Evolutionary conservation across 2,888 invertebrate species (phyloP).

Genomic region (Tigriopus californicus): DNA sequence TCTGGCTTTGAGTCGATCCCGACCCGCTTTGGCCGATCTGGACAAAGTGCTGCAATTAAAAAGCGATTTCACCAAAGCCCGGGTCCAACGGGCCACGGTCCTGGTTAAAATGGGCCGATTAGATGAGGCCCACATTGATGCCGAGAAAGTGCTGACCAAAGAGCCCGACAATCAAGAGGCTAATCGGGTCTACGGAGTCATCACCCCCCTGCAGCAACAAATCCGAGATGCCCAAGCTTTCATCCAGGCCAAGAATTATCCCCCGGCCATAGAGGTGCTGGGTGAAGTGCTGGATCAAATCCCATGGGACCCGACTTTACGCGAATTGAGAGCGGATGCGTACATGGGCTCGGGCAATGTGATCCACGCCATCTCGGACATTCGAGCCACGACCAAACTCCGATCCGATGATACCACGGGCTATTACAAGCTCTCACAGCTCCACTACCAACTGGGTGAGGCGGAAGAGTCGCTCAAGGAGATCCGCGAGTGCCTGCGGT

Average conservation of each 20-base stretch:
- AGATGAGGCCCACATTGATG: slow-evolving; percentile 60
- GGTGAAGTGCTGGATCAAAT: slow-evolving; percentile 39
- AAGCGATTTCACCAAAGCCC: slow-evolving; percentile 60
- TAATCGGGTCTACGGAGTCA: slow-evolving; percentile 41
- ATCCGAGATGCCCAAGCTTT: slow-evolving; percentile 44
- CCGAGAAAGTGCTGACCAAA: slow-evolving; percentile 59
- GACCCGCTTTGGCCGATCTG: slow-evolving; percentile 83
- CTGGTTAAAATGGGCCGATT: slow-evolving; percentile 74
- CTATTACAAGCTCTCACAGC: slow-evolving; percentile 54
- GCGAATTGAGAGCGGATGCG: slow-evolving; percentile 69
- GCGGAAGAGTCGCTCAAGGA: slow-evolving; percentile 70
- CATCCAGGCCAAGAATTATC: slow-evolving; percentile 37
- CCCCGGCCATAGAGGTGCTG: slow-evolving; percentile 44
- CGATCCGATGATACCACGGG: slow-evolving; percentile 79
- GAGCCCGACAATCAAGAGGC: slow-evolving; percentile 65
- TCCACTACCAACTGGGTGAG: slow-evolving; percentile 78
- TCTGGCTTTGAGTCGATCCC: slow-evolving; percentile 83
- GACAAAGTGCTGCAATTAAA: slow-evolving; percentile 79
- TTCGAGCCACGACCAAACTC: slow-evolving; percentile 71
- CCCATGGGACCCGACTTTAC: slow-evolving; percentile 68
- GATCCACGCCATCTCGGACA: slow-evolving; percentile 70
- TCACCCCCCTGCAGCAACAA: slow-evolving; percentile 42
- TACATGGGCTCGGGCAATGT: slow-evolving; percentile 58
- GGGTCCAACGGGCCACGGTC: slow-evolving; percentile 63
- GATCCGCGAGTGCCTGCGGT: slow-evolving; percentile 70